These are phyloP conservation scores for Drosophila stalkeri DNA, from an alignment of 2,888 invertebrate genomes.

Conservation along the genomic window DNA sequence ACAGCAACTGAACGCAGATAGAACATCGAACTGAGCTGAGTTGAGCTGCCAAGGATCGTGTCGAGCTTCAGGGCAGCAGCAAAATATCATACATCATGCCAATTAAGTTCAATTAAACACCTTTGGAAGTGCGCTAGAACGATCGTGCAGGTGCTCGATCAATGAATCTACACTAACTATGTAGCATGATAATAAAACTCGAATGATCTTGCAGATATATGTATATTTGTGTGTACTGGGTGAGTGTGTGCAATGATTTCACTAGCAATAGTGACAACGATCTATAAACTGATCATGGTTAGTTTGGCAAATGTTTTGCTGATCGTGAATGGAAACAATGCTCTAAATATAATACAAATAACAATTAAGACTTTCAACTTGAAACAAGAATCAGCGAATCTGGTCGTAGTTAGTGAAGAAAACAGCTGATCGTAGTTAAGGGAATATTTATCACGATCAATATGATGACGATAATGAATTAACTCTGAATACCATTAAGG, in stretches of 20 bases:
- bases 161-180: background rate
- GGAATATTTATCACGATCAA: background rate
- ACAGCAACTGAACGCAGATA: background rate
- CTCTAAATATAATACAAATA: too few species aligned
- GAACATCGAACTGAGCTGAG: background rate
- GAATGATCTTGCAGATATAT: background rate
- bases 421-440: background rate
- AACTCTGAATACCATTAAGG: background rate
- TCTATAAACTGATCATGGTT: background rate
- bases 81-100: conserved; percentile 8
- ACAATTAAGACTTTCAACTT: too few species aligned
- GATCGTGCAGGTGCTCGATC: conserved; percentile 6
- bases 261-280: too few species aligned
- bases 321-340: background rate
- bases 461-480: background rate
- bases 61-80: background rate
- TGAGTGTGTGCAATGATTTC: conserved; percentile 5
- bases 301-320: background rate
- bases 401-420: background rate
- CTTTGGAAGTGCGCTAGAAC: background rate
- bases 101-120: conserved; percentile 14
- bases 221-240: background rate
- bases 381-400: too few species aligned
- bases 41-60: conserved; percentile 2
- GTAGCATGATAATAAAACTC: background rate